A percentile compares a stretch with the other conserved stretches of the same genome.
phyloP scores from a whole-genome alignment of 2,113 vertebrate genomes.

The Peromyscus leucopus region DNA sequence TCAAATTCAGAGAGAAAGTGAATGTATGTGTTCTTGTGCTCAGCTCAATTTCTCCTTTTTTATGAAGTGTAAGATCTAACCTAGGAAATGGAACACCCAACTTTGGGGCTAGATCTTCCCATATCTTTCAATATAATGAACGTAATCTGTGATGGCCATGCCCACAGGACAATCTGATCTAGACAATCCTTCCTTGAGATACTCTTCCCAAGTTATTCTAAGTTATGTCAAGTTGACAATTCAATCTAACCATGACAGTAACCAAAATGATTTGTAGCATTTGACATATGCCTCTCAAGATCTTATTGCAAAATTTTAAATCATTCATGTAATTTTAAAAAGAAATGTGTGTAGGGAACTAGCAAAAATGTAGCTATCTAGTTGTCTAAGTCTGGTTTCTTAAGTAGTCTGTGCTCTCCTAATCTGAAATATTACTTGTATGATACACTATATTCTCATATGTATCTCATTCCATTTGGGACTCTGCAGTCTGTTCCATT shows the following conservation, averaged over 20 bases:
- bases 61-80: neutral
- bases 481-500: neutral
- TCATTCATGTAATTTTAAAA: neutral
- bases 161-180: neutral
- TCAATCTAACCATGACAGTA: neutral
- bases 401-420: neutral
- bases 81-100: neutral
- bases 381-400: neutral
- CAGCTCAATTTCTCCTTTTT: neutral
- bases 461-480: neutral
- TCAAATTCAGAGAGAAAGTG: neutral
- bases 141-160: neutral
- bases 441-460: neutral
- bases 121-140: neutral
- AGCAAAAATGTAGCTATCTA: neutral
- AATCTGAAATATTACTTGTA: neutral
- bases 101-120: neutral
- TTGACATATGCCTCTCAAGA: neutral
- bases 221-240: neutral
- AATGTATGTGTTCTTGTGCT: neutral
- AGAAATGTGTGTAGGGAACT: neutral
- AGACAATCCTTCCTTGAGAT: neutral
- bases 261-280: neutral
- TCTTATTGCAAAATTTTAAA: neutral
- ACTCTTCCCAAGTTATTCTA: neutral